Base-by-base conservation (phyloP, 2,888 invertebrate genomes). In the Melinopterus prodromus region DNA sequence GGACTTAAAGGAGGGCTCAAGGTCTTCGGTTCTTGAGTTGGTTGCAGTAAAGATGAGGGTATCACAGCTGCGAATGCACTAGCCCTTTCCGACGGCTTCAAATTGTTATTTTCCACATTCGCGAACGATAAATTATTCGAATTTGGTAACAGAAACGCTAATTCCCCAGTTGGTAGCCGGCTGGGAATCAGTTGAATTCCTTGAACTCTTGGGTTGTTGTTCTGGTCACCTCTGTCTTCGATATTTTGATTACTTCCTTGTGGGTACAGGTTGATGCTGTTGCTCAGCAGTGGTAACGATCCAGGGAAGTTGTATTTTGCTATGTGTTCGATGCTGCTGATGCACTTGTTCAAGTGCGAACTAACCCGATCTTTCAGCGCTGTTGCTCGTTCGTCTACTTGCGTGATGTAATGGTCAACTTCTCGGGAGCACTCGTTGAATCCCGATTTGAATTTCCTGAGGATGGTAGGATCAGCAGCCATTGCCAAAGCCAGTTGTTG, bases 381-480 rank as follows among this genome's bases (percentile, higher is more conserved):
- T 0, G 94, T 91, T 82, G 96, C 96, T 38, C 96, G 88, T 0
- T 95, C 96, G 16, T 95, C 94, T 88, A 95, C 96, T 85, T 95
- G 93, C 82, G 94, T 92, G 74, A 95, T 92, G 89, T 94, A 95
- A 84, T 94, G 90, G 80, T 93, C 92, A 16, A 98, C 97, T 90
- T 97, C 97, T 16, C 93, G 93, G 16, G 96, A 96, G 88, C 97
- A 97, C 88, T 97, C 97, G 78, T 94, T 94, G 90, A 96, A 97
- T 83, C 97, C 97, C 35, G 96, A 92, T 82, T 95, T 94, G 90
- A 97, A 97, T 87, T 96, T 94, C 87, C 94, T 95, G 74, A 97
- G 90, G 1, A 97, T 95, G 15, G 94, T 93, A 0, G 97, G 96
- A 88, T 98, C 97, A 9, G 95, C 93, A 0, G 96, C 94, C 83